Evolutionary conservation across 2,888 invertebrate species (phyloP), one percentile per base, ranked within the genome.

Genomic region (Chrysina gloriosa): DNA sequence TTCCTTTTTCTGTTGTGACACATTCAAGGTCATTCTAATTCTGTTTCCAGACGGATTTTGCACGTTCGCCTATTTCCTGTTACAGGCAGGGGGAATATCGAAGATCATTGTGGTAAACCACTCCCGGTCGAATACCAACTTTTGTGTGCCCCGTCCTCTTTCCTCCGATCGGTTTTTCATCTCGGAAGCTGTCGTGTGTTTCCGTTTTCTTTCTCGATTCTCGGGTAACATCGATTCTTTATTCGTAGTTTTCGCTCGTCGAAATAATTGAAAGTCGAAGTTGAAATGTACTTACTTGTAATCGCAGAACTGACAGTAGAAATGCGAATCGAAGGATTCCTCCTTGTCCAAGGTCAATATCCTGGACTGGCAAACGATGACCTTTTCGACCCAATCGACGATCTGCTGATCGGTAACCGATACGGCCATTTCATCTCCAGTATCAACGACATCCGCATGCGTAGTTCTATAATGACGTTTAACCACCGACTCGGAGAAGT

Each of bases 401-500:
- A 79, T 69, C 58, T 71, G 69, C 3, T 69, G 47, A 54, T 79
- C 75, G 80, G 0, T 83, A 79, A 0, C 84, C 82, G 7, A n/a
- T 0, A 36, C n/a, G 4, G 34, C 56, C 31, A n/a, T 23, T 7
- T 52, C 25, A n/a, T n/a, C n/a, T 42, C 25, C 16, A 1, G 39
- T 48, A 29, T 56, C 16, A n/a, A n/a, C n/a, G 47, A 39, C 23
- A n/a, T 83, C 80, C 0, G 77, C 72, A 48, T 70, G 73, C 89
- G 89, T 52, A 85, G 85, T 1, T 83, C 83, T 6, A 74, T 71
- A 69, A 75, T 91, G 90, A 1, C 86, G 86, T 21, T 83, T 79
- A 16, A 90, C 81, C 0, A 86, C 84, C 1, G 80, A 82, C 69
- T 84, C 85, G 73, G 87, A 88, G 71, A 88, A 87, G 0, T 87